Evolutionary conservation across 1,140 invertebrate genomes (phyloP), one percentile per base, ranked within the genome.

Genomic region (Drosophila virilis): DNA sequence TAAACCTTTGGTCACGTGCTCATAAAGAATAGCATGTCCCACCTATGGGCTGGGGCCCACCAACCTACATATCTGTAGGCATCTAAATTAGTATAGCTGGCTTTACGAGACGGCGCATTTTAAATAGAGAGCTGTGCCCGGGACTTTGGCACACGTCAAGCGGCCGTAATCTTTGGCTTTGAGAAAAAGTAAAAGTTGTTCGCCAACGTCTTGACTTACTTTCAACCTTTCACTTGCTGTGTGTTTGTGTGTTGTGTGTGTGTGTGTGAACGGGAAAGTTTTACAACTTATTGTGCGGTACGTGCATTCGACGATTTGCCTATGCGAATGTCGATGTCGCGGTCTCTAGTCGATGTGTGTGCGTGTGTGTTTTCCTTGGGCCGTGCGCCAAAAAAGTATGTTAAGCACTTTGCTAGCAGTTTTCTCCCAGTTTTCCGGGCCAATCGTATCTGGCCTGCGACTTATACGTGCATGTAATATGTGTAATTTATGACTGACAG

Each of bases 381-480:
- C 62, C 58, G 35, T 43, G 76, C 66, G 72, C 82, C 82, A 86
- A 76, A 81, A 81, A 88, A 83, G 83, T 88, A 86, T 86, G 83
- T 86, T 86, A 86, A 86, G 83, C 83, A 79, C 83, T 86, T 86
- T 83, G 76, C 69, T 74, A 64, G 54, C 79, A 82, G 74, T 74
- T 81, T 67, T 59, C 54, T 74, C 60, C 38, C 65, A 82, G 78
- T 74, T 88, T 67, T 61, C 61, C 59, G 61, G 74, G 69, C 83
- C 61, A 54, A 57, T 66, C 67, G 74, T 79, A 83, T 86, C 76
- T 78, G 83, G 72, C 62, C 80, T 82, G 62, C 79, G 83, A 86
- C 76, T 86, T 88, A 86, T 86, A 86, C 83, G 83, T 86, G 83
- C 83, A 88, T 86, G 83, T 86, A 86, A 86, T 86, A 86, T 88